A percentile compares a stretch with the other conserved stretches of the same genome.
These are phyloP conservation scores for Dexiosoma caninum DNA, from an alignment of 2,888 invertebrate genomes.

Conservation along the genomic window DNA sequence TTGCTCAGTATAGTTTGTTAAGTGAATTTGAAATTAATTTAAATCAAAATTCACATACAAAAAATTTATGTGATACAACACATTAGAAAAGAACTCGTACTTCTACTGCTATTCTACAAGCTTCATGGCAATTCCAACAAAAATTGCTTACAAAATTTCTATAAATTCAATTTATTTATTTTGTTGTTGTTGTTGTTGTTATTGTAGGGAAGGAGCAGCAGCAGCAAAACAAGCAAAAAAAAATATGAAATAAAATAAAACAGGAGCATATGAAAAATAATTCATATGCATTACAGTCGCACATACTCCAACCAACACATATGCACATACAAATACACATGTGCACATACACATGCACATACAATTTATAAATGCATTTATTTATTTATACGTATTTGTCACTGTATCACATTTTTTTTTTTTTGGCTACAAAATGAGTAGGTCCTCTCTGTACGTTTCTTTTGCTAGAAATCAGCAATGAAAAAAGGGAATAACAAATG, in stretches of 20 bases:
- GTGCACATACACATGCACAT: not conserved
- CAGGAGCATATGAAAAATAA: slow-evolving; percentile 51
- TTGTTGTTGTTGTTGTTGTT: not conserved
- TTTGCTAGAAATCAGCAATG: slow-evolving; percentile 7
- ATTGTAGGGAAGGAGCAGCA: not conserved
- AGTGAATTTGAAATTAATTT: slow-evolving; percentile 66
- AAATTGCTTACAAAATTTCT: slow-evolving; percentile 63
- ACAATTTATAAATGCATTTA: slow-evolving; percentile 50
- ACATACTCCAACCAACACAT: no score
- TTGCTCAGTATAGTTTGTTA: slow-evolving; percentile 38
- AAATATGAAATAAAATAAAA: slow-evolving; percentile 14
- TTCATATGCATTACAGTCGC: slow-evolving; percentile 31
- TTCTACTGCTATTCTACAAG: not conserved
- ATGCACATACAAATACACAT: not conserved
- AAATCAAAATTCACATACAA: slow-evolving; percentile 64
- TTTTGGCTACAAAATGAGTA: no score
- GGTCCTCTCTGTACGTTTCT: not conserved
- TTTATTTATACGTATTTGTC: not conserved
- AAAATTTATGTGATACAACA: slow-evolving; percentile 9
- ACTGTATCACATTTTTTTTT: not conserved
- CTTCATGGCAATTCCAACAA: not conserved
- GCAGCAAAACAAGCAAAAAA: not conserved
- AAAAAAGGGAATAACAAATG: slow-evolving; percentile 59
- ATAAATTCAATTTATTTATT: slow-evolving; percentile 65
- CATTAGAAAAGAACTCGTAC: slow-evolving; percentile 22